Evolutionary conservation across 2,888 invertebrate species (phyloP).

Genomic region (Anthrax anthrax): DNA sequence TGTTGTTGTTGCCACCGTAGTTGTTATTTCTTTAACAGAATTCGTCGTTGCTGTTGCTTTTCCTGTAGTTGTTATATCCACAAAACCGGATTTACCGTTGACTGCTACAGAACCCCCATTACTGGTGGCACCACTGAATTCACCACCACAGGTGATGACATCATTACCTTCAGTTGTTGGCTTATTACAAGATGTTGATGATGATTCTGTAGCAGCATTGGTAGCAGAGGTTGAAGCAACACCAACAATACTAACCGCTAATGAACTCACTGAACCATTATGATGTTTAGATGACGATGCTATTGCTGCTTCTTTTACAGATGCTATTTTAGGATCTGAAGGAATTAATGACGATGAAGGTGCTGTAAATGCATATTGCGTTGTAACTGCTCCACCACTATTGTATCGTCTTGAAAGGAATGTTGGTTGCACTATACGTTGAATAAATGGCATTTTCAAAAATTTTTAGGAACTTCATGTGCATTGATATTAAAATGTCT

Average conservation of each 20-base stretch:
- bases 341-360: conserved; percentile 5
- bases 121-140: background rate
- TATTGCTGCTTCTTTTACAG: conserved; percentile 16
- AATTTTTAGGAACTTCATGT: conserved; percentile 1
- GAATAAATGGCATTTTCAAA: conserved; percentile 70
- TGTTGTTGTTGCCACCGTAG: background rate
- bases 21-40: background rate
- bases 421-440: conserved; percentile 69
- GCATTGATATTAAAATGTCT: background rate
- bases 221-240: background rate
- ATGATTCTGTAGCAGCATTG: background rate
- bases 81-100: background rate
- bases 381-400: conserved; percentile 5
- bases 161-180: background rate
- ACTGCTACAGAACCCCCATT: background rate
- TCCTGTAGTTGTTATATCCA: background rate
- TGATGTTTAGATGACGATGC: conserved; percentile 11
- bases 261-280: conserved; percentile 4
- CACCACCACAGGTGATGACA: background rate
- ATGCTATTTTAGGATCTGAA: background rate
- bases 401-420: conserved; percentile 47
- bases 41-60: background rate
- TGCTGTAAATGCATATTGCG: conserved; percentile 12
- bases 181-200: background rate
- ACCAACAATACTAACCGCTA: conserved; percentile 12